phyloP scores from a whole-genome alignment of 2,113 vertebrate species.

The Mirza zaza region DNA sequence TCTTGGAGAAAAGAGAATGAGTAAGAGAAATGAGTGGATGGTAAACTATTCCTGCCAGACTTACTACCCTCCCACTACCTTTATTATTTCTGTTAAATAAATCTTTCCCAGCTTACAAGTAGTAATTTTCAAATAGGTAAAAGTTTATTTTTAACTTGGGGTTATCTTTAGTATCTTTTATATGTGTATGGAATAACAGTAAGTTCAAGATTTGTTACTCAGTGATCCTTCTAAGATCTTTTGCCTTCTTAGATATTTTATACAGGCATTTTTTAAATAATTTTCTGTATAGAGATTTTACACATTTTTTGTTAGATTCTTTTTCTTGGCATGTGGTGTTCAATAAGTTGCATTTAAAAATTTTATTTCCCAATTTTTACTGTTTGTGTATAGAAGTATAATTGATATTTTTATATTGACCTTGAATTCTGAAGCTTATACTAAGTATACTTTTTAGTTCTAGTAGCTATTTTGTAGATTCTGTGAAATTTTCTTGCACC shows the following conservation, averaged over 20 bases:
- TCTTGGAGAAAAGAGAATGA: background rate
- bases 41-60: background rate
- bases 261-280: background rate
- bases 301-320: background rate
- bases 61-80: background rate
- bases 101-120: background rate
- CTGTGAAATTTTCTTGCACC: background rate
- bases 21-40: background rate
- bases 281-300: background rate
- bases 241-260: background rate
- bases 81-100: conserved; percentile 12
- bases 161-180: background rate
- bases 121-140: background rate
- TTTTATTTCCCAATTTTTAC: background rate
- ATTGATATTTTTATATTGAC: background rate
- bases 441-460: background rate
- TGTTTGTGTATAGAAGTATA: background rate
- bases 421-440: background rate
- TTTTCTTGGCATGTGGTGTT: background rate
- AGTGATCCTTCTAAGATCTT: background rate
- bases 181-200: background rate
- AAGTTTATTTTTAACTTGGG: conserved; percentile 1
- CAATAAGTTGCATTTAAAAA: background rate
- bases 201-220: background rate
- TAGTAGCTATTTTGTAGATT: background rate